Percentiles rank a stretch among this genome's conserved stretches.
Evolutionary conservation across 2,888 invertebrate species (phyloP).

Genomic region (Pachliopta kotzebuea): DNA sequence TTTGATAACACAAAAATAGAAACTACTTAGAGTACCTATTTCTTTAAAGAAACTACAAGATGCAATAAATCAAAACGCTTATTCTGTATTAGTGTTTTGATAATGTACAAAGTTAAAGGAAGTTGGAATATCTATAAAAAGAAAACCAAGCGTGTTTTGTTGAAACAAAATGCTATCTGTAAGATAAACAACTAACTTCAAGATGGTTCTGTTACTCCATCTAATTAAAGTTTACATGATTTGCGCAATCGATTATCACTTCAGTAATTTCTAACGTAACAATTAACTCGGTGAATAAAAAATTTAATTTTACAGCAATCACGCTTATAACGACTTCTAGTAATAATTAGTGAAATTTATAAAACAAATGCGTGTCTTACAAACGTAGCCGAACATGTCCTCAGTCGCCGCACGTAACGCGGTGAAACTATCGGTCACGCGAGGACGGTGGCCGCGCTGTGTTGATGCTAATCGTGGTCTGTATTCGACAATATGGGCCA

Average conservation of each 20-base stretch:
- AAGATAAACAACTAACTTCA: too few relatives aligned
- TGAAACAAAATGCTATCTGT: too few relatives aligned
- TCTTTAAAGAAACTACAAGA: too few relatives aligned
- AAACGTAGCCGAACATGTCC: constrained; percentile 38
- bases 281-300: constrained; percentile 3
- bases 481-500: constrained; percentile 60
- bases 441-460: constrained; percentile 49
- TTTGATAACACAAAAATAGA: too few relatives aligned
- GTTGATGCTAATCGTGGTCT: constrained; percentile 52
- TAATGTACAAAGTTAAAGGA: too few relatives aligned
- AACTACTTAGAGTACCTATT: too few relatives aligned
- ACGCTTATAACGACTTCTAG: constrained; percentile 6
- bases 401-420: constrained; percentile 53
- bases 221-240: not conserved
- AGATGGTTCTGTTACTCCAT: too few relatives aligned
- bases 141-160: too few relatives aligned
- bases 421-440: constrained; percentile 52
- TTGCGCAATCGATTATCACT: not conserved
- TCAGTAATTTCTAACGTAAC: not conserved
- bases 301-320: not conserved
- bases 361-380: constrained; percentile 36
- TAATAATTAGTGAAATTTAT: constrained; percentile 48
- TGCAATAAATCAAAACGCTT: too few relatives aligned
- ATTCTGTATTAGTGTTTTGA: too few relatives aligned
- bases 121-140: too few relatives aligned